Percentiles rank a stretch among this genome's conserved stretches.
Evolutionary conservation across 2,888 invertebrate species (phyloP).

Genomic region (Crocallis elinguaria): DNA sequence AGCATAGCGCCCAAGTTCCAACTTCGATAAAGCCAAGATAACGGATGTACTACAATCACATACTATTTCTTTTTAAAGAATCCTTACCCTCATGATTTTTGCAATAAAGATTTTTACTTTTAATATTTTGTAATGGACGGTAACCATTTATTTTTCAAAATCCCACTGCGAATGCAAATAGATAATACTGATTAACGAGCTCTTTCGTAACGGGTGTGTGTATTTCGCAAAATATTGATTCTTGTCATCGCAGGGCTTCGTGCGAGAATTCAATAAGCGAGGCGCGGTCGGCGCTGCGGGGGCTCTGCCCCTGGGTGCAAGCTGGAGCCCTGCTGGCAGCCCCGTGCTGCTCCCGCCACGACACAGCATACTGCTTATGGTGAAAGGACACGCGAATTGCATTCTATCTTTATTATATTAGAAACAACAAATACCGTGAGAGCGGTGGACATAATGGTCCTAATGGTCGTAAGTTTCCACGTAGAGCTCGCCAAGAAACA

Average conservation of each 20-base stretch:
- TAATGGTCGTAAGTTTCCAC: constrained; percentile 40
- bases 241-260: constrained; percentile 61
- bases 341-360: constrained; percentile 60
- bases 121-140: constrained; percentile 4
- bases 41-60: constrained; percentile 6
- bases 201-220: constrained; percentile 29
- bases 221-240: constrained; percentile 55
- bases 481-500: constrained; percentile 67
- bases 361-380: constrained; percentile 64
- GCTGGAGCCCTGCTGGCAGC: constrained; percentile 56
- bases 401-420: constrained; percentile 39
- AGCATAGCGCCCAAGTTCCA: constrained; percentile 55
- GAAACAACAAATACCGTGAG: constrained; percentile 68
- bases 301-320: constrained; percentile 66
- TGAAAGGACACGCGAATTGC: constrained; percentile 73
- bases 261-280: constrained; percentile 74
- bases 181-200: constrained; percentile 41
- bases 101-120: background rate
- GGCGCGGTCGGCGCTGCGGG: constrained; percentile 58
- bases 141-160: constrained; percentile 16
- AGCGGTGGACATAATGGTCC: constrained; percentile 57
- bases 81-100: constrained; percentile 3
- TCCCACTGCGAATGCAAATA: constrained; percentile 36
- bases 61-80: background rate
- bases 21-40: constrained; percentile 32